Base-by-base conservation (phyloP, 2,797 vertebrate genomes). In the Lycodopsis pacificus region DNA sequence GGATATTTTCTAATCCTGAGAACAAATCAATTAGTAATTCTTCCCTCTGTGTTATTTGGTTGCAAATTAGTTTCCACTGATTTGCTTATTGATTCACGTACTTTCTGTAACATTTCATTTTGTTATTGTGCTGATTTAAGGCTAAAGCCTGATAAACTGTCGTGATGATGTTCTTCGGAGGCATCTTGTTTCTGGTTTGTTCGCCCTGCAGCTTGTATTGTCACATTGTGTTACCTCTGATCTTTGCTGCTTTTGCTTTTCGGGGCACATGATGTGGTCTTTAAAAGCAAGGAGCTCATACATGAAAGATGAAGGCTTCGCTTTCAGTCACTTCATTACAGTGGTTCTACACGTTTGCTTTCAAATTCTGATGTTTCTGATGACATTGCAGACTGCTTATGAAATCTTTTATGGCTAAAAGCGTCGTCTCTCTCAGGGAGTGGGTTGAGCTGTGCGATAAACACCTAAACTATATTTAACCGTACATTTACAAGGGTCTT, bases 281-380 rank as follows among this genome's bases (percentile, higher is more conserved):
- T 57, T 79, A 67, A 90, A 85, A 79, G 71, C 82, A 44, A 25
- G 22, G 36, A 73, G 40, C 77, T 77, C 73, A 84, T 88, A 5
- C 85, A 91, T 85, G 15, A 90, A 77, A 86, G 67, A 89, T 88
- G 84, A 85, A 74, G 70, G 49, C 27, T 9, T 30, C 36, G 73
- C 85, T 78, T 48, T 80, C 75, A 71, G 67, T 73, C 73, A 51
- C 48, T 83, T 67, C 73, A 58, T 82, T 74, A 62, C 73, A 44
- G 36, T 13, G 54, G 34, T 11, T 48, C 32, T 42, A 19, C 11
- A 2, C 51, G 30, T 68, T 65, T 66, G 67, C 71, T 30, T 56
- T 72, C 44, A 57, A 56, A 49, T 49, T 65, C 75, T 65, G 40
- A 77, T 73, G 53, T 65, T 42, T 76, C n/a, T 48, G 66, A 79